A percentile compares a stretch with the other conserved stretches of the same genome.
Evolutionary conservation across 2,797 vertebrate genomes (phyloP).

Genomic region (Pseudochromis fuscus): DNA sequence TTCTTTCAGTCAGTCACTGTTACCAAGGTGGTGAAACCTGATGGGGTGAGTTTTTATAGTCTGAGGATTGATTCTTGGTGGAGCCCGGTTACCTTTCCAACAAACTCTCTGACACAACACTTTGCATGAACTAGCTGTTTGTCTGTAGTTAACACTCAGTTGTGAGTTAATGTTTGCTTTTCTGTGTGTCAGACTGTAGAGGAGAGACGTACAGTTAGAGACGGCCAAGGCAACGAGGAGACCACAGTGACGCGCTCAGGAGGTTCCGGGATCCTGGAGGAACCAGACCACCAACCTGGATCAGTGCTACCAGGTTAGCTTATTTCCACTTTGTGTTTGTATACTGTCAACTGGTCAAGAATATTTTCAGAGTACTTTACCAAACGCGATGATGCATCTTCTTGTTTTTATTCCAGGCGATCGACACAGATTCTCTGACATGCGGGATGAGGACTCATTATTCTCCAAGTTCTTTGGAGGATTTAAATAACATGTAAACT

Average conservation of each 20-base stretch:
- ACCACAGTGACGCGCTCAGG: slow-evolving; percentile 87
- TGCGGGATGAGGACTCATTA: slow-evolving; percentile 80
- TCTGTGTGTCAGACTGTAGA: slow-evolving; percentile 84
- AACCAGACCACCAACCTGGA: slow-evolving; percentile 47
- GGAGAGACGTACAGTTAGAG: slow-evolving; percentile 89
- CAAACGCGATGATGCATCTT: background rate
- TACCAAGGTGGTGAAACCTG: slow-evolving; percentile 90
- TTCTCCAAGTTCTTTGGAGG: slow-evolving; percentile 88
- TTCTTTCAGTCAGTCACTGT: slow-evolving; percentile 89
- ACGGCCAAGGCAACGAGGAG: slow-evolving; percentile 87
- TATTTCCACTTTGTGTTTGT: background rate
- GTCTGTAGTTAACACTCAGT: background rate
- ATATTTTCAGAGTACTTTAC: background rate
- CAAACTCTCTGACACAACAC: background rate
- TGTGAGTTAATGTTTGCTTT: background rate
- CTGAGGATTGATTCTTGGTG: too few relatives aligned
- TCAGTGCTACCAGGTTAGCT: slow-evolving; percentile 65
- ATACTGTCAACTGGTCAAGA: too few relatives aligned
- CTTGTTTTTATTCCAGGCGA: slow-evolving; percentile 71
- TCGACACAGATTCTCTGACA: slow-evolving; percentile 53
- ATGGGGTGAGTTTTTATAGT: slow-evolving; percentile 86
- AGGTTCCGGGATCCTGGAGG: slow-evolving; percentile 57
- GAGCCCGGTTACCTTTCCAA: too few relatives aligned
- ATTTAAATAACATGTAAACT: slow-evolving; percentile 70
- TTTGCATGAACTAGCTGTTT: background rate